phyloP scores from a whole-genome alignment of 1,140 invertebrate species.

The Bicyclus anynana region DNA sequence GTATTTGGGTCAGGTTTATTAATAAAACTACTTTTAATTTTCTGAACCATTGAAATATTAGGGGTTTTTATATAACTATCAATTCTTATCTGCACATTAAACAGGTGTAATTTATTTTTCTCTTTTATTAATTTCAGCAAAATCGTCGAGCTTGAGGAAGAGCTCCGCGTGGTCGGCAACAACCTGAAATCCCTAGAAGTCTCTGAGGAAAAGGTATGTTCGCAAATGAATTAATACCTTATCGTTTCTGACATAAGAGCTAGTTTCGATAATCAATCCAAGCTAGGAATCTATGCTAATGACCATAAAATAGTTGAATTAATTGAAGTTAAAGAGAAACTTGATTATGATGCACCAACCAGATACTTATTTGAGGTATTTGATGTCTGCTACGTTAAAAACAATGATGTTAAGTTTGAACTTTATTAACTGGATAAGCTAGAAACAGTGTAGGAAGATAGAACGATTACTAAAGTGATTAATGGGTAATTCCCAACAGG shows the following conservation, averaged over 20 bases:
- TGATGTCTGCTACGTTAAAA: conserved; percentile 6
- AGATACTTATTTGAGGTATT: conserved; percentile 10
- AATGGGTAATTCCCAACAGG: conserved; percentile 80
- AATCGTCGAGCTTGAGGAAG: conserved; percentile 99
- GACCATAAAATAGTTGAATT: conserved; percentile 19
- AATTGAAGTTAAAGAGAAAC: conserved; percentile 8
- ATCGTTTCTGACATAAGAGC: conserved; percentile 18
- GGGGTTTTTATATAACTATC: too few relatives aligned
- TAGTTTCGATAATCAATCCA: conserved; percentile 15
- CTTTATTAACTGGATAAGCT: neutral
- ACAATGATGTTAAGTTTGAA: neutral
- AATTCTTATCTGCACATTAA: neutral
- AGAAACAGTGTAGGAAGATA: conserved; percentile 1
- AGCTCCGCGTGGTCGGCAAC: conserved; percentile 99
- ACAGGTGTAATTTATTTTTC: conserved; percentile 1
- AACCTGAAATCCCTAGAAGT: conserved; percentile 99
- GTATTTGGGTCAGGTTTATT: conserved; percentile 15
- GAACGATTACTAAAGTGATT: conserved; percentile 15
- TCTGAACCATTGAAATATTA: too few relatives aligned
- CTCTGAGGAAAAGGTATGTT: conserved; percentile 98
- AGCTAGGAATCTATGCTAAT: conserved; percentile 31
- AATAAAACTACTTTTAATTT: too few relatives aligned
- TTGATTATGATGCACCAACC: conserved; percentile 66
- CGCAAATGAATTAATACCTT: conserved; percentile 1
- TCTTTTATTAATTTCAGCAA: conserved; percentile 86